Evolutionary conservation across 2,113 vertebrate genomes (phyloP).

Genomic region (Conger conger): DNA sequence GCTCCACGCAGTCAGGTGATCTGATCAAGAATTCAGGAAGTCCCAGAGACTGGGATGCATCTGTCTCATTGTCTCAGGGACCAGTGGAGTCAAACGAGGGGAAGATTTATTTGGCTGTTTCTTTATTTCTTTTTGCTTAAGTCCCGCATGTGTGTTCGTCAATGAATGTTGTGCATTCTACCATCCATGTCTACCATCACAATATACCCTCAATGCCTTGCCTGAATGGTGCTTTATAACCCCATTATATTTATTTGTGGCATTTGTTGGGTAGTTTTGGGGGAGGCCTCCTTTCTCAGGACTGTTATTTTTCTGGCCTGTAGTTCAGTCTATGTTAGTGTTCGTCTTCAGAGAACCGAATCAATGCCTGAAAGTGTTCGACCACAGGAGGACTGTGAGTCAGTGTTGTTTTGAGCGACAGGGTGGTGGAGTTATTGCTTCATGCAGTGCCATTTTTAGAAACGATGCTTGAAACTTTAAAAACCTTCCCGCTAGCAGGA

Average conservation of each 20-base stretch:
- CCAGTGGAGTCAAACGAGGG: neutral
- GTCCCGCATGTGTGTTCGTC: neutral
- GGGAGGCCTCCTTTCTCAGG: neutral
- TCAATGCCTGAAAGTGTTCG: neutral
- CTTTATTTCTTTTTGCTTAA: neutral
- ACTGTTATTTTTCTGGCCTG: neutral
- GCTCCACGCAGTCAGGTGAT: neutral
- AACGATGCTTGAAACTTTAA: slow-evolving; percentile 14
- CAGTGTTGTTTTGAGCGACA: neutral
- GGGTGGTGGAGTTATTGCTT: neutral
- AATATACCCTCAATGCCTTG: neutral
- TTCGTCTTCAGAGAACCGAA: neutral
- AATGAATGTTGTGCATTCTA: neutral
- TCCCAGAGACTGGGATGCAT: neutral
- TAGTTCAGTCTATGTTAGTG: neutral
- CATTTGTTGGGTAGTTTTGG: neutral
- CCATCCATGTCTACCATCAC: neutral
- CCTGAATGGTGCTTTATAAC: neutral
- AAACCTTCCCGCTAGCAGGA: neutral
- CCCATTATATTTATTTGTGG: neutral
- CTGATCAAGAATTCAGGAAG: neutral
- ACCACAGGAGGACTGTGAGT: neutral
- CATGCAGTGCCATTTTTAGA: neutral
- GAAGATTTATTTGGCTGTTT: neutral
- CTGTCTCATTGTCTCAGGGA: neutral